phyloP scores from a whole-genome alignment of 2,888 invertebrate species.

The Sylvicola cinctus region DNA sequence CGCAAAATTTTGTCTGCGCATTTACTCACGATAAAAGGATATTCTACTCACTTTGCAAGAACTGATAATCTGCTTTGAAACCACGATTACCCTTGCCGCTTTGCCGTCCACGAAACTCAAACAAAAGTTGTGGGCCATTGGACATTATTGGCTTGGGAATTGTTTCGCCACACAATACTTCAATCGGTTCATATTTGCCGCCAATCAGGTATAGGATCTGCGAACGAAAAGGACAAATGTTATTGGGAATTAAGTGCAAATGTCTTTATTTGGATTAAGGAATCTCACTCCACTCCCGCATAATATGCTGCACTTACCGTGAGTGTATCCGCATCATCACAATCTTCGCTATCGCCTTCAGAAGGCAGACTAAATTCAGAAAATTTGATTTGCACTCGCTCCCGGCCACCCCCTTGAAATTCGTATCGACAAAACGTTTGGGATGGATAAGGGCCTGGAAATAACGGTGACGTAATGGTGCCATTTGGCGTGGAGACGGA shows the following conservation, averaged over 20 bases:
- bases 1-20: neutral
- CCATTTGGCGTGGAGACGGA: conserved; percentile 68
- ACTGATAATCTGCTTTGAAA: conserved; percentile 72
- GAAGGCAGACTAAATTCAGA: conserved; percentile 22
- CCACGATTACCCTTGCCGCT: conserved; percentile 65
- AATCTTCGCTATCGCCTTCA: conserved; percentile 15
- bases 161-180: conserved; percentile 66
- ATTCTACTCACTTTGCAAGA: conserved; percentile 72
- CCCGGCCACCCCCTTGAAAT: conserved; percentile 68
- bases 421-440: conserved; percentile 73
- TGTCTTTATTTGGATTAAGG: neutral
- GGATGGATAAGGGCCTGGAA: conserved; percentile 61
- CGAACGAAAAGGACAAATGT: conserved; percentile 35
- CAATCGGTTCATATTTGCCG: conserved; percentile 66
- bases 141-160: conserved; percentile 85
- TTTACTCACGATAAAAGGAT: too few relatives aligned
- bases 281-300: too few relatives aligned
- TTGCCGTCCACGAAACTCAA: conserved; percentile 64
- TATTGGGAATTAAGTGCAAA: neutral
- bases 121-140: conserved; percentile 61
- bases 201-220: too few relatives aligned
- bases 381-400: conserved; percentile 54
- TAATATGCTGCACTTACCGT: too few relatives aligned
- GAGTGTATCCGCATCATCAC: conserved; percentile 18
- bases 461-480: conserved; percentile 64